Evolutionary conservation across 2,797 vertebrate genomes (phyloP).

Genomic region (Gymnoscopelus braueri): DNA sequence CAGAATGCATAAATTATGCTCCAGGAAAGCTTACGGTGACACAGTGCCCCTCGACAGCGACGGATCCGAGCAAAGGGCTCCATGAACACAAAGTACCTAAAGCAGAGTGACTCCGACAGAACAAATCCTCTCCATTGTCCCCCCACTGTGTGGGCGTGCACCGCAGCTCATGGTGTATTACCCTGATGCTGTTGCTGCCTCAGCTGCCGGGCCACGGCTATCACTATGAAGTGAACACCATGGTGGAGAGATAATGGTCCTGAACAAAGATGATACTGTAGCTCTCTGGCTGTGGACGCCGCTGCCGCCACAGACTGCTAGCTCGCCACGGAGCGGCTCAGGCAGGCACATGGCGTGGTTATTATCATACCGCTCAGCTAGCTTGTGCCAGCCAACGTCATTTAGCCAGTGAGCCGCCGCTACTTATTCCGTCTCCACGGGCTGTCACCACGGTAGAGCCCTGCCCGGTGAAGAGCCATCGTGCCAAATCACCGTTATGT

Average conservation of each 20-base stretch:
- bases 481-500: slow-evolving; percentile 60
- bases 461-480: slow-evolving; percentile 53
- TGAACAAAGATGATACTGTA: slow-evolving; percentile 59
- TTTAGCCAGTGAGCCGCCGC: slow-evolving; percentile 56
- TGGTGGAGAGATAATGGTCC: slow-evolving; percentile 64
- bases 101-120: slow-evolving; percentile 48
- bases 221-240: slow-evolving; percentile 57
- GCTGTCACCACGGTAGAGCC: slow-evolving; percentile 55
- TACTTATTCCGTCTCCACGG: slow-evolving; percentile 59
- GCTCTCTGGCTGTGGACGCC: slow-evolving; percentile 19
- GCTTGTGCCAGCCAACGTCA: slow-evolving; percentile 46
- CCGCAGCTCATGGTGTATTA: slow-evolving; percentile 54
- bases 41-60: slow-evolving; percentile 14
- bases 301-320: slow-evolving; percentile 47
- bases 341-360: slow-evolving; percentile 38
- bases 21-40: neutral
- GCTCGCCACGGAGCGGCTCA: slow-evolving; percentile 36
- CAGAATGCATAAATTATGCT: no score
- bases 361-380: slow-evolving; percentile 50
- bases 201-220: slow-evolving; percentile 63
- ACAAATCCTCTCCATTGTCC: slow-evolving; percentile 58
- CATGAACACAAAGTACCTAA: slow-evolving; percentile 46
- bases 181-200: slow-evolving; percentile 56
- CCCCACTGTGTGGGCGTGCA: slow-evolving; percentile 55
- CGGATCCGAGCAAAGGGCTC: slow-evolving; percentile 37